Base-by-base conservation (phyloP, 2,888 invertebrate species). In the Saturnia japonica region DNA sequence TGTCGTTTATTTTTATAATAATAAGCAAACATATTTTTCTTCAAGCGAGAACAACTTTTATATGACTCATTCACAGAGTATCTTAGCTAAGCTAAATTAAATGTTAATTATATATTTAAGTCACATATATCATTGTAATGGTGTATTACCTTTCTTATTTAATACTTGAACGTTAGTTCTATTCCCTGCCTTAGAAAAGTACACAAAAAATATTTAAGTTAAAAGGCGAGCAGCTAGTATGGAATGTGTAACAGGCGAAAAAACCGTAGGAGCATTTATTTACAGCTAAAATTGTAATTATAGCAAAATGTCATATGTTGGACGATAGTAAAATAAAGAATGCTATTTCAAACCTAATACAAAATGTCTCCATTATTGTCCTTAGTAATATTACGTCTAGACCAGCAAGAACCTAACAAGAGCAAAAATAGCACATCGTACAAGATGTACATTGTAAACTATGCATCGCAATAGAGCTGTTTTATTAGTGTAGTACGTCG, bases 371-470 rank as follows among this genome's bases (percentile, higher is more conserved):
- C 67, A 70, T 67, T 67, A 70, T 70, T 51, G 75, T 76, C 72
- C 75, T 85, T 85, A 85, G 89, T 92, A 88, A 90, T 91, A 91
- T 90, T 86, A 85, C 85, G 93, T 94, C 93, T 93, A 94, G 93
- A 94, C 92, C 78, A 77, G 75, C 75, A 87, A 83, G 91, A 91
- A 91, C 91, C 91, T 83, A 82, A 80, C 72, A 74, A 82, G 88
- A 92, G 87, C 85, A 93, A 93, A 91, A 91, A 84, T 83, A 89
- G 80, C 80, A 80, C 73, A 66, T 73, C 72, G 69, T 67, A 72
- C 74, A 74, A 80, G 82, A 80, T 81, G 81, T 78, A 43, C 4
- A 34, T 34, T 81, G 81, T 22, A 78, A 82, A 84, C 84, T 82
- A 81, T 83, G 85, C 82, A 80, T 80, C 76, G 76, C 74, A 74